These are phyloP conservation scores for Ypsolopha scabrella DNA, from an alignment of 2,888 invertebrate genomes.

Conservation along the genomic window DNA sequence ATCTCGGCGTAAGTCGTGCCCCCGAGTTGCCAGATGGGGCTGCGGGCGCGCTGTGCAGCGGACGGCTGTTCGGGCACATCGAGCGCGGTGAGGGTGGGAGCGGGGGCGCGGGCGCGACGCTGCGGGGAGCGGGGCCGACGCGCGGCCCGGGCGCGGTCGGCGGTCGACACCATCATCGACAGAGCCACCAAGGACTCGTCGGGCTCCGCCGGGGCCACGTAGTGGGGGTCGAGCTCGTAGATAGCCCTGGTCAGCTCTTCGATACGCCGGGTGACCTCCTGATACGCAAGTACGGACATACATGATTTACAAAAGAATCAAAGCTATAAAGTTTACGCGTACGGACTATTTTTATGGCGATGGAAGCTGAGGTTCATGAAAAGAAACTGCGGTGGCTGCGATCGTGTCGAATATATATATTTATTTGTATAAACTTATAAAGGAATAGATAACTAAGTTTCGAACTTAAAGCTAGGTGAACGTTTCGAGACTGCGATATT, in stretches of 20 bases:
- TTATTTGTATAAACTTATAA: constrained; percentile 33
- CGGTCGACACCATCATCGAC: constrained; percentile 41
- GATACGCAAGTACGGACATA: constrained; percentile 72
- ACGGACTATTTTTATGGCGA: constrained; percentile 16
- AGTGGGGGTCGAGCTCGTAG: constrained; percentile 82
- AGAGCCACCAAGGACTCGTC: constrained; percentile 71
- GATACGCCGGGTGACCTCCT: constrained; percentile 80
- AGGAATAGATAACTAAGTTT: constrained; percentile 42
- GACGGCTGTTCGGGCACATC: constrained; percentile 14
- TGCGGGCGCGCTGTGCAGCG: constrained; percentile 61
- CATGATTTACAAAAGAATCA: constrained; percentile 54
- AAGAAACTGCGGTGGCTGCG: constrained; percentile 53
- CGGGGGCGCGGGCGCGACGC: constrained; percentile 24
- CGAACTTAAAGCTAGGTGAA: constrained; percentile 39
- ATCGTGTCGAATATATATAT: constrained; percentile 30
- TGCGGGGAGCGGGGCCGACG: constrained; percentile 56
- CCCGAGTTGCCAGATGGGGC: constrained; percentile 81
- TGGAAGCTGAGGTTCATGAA: constrained; percentile 35
- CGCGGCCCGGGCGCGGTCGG: constrained; percentile 21
- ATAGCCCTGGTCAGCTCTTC: constrained; percentile 78
- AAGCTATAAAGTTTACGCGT: constrained; percentile 8
- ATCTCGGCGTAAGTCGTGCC: constrained; percentile 85
- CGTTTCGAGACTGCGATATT: constrained; percentile 21
- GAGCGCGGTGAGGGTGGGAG: constrained; percentile 8
- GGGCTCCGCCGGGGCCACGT: constrained; percentile 65